Base-by-base conservation (phyloP, 2,888 invertebrate genomes). In the Petrolisthes cinctipes region DNA sequence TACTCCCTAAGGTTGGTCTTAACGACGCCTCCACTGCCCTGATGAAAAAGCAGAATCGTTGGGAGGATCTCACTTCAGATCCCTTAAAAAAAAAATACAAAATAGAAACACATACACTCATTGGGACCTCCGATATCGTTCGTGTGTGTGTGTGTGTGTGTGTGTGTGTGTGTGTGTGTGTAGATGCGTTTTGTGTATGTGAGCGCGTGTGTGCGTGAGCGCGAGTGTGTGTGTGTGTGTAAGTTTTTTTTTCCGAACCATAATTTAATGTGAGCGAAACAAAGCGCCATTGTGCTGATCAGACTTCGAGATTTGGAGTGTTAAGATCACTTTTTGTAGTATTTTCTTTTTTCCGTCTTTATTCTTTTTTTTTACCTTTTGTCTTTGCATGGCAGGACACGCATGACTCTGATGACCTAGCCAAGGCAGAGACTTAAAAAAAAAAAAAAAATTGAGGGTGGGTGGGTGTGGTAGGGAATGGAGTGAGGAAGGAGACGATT, bases 131-230 rank as follows among this genome's bases (percentile, higher is more conserved):
- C 37, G 37, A 37, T 37, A 37, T 9, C 54, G n/a, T 79, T 14
- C 54, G 54, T 79, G n/a, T 79, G n/a, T 79, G n/a, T 79, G n/a
- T 79, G n/a, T 54, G n/a, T 79, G n/a, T 79, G n/a, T 79, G n/a
- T 79, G n/a, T 79, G 5, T 79, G n/a, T 79, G n/a, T 54, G n/a
- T 79, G 54, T 79, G 54, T 79, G 54, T 79, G 54, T 79, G 54
- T 79, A n/a, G 14, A n/a, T 54, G 53, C 20, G 51, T 54, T 11
- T 79, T 37, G 37, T 37, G 37, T 37, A 37, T 37, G 37, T 37
- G 37, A 37, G 37, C 37, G 37, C 37, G 37, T 1, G 37, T 37
- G 37, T 37, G 37, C 37, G 37, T 37, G 37, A 0, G 37, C 2
- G 2, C 37, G 0, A 0, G 37, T 37, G 37, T 37, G 37, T 37